phyloP scores from a whole-genome alignment of 2,797 vertebrate genomes.

The Cirrhinus molitorella region DNA sequence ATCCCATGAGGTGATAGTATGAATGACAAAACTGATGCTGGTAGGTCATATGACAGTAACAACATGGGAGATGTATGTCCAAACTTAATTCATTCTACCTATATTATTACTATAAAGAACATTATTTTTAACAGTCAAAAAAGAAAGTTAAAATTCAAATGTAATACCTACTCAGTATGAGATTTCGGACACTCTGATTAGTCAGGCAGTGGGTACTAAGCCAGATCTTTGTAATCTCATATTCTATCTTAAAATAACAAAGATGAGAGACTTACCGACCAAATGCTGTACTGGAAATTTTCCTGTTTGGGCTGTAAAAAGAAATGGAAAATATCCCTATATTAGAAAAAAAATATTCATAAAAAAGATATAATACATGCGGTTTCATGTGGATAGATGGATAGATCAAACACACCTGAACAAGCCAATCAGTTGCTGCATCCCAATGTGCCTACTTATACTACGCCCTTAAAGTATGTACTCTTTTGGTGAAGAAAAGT shows the following conservation, averaged over 20 bases:
- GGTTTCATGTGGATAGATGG: too few relatives aligned
- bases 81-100: neutral
- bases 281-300: conserved; percentile 96
- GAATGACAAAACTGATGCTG: neutral
- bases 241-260: neutral
- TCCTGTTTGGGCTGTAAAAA: conserved; percentile 88
- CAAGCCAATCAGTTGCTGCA: too few relatives aligned
- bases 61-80: neutral
- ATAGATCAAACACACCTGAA: too few relatives aligned
- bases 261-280: conserved; percentile 84
- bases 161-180: neutral
- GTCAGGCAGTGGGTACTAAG: neutral
- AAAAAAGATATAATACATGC: neutral
- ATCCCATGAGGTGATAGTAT: neutral
- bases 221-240: neutral
- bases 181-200: neutral
- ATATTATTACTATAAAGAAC: neutral
- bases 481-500: too few relatives aligned
- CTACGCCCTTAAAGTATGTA: too few relatives aligned
- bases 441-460: too few relatives aligned
- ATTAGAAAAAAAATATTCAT: neutral
- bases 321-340: conserved; percentile 23
- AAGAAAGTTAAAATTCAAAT: neutral
- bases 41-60: neutral
- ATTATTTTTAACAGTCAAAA: neutral